A percentile compares a stretch with the other conserved stretches of the same genome.
These are phyloP conservation scores for Drosophila parvula DNA, from an alignment of 1,140 invertebrate species.

Conservation along the genomic window DNA sequence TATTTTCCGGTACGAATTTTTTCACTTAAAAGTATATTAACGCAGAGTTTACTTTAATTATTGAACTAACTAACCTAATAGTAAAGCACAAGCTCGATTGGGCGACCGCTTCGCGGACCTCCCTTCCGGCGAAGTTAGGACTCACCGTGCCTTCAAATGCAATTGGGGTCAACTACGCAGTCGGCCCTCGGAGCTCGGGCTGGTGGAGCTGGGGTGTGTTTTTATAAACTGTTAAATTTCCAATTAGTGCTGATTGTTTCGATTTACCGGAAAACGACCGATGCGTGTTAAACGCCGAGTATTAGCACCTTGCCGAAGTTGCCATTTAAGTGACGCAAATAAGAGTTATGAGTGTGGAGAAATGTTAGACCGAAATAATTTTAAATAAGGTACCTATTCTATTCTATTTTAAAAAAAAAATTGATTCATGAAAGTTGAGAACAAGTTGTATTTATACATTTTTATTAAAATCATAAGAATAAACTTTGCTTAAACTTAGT, in stretches of 20 bases:
- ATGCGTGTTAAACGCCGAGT: conserved; percentile 21
- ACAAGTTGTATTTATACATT: too few relatives aligned
- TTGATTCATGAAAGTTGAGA: too few relatives aligned
- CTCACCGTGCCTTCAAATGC: background rate
- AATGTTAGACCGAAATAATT: too few relatives aligned
- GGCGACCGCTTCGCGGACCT: background rate
- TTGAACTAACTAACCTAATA: background rate
- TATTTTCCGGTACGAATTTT: background rate
- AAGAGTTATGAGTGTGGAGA: too few relatives aligned
- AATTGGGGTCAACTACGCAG: conserved; percentile 20
- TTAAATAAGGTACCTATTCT: too few relatives aligned
- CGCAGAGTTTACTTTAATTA: background rate
- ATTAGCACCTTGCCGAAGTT: background rate
- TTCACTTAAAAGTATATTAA: background rate
- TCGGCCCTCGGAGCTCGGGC: background rate
- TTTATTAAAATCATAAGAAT: too few relatives aligned
- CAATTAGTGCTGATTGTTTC: conserved; percentile 77
- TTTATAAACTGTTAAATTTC: conserved; percentile 78
- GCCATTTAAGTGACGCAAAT: background rate
- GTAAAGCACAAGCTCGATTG: background rate
- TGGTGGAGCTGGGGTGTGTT: conserved; percentile 20
- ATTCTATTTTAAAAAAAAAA: too few relatives aligned
- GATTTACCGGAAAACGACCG: conserved; percentile 58
- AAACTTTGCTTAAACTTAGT: too few relatives aligned
- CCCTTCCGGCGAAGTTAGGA: background rate